These are phyloP conservation scores for Nettapus auritus DNA, from an alignment of 2,113 vertebrate species.

Conservation along the genomic window DNA sequence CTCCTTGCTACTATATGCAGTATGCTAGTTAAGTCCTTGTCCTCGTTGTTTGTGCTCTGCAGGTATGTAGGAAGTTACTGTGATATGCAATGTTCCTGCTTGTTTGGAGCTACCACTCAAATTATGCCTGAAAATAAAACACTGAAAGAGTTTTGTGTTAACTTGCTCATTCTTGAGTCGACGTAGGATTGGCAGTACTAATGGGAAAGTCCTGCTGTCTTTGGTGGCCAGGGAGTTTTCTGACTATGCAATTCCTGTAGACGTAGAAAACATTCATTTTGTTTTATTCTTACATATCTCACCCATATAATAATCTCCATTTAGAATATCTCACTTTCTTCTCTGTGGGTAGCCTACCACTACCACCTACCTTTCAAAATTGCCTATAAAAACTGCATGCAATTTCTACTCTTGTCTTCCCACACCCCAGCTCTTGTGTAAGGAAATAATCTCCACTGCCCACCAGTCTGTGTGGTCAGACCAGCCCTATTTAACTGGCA, in stretches of 20 bases:
- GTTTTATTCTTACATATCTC: neutral
- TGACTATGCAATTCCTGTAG: neutral
- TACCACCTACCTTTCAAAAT: neutral
- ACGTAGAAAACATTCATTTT: neutral
- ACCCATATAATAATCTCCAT: neutral
- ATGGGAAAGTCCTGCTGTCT: neutral
- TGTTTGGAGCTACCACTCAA: neutral
- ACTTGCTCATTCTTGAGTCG: neutral
- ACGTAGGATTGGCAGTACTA: neutral
- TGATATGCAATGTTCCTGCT: neutral
- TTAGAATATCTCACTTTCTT: neutral
- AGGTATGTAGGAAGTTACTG: neutral
- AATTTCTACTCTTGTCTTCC: neutral
- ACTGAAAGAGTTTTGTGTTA: neutral
- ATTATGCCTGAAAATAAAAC: neutral
- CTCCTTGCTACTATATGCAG: accelerated
- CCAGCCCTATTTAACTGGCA: neutral
- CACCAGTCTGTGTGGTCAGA: neutral
- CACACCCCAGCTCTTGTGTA: no score
- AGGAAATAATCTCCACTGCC: neutral
- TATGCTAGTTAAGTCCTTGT: neutral
- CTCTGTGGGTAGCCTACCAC: neutral
- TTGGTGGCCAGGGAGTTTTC: neutral
- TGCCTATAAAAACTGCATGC: neutral
- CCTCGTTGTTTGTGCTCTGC: neutral